A percentile compares a stretch with the other conserved stretches of the same genome.
phyloP scores from a whole-genome alignment of 2,113 vertebrate genomes.

The Addax nasomaculatus region DNA sequence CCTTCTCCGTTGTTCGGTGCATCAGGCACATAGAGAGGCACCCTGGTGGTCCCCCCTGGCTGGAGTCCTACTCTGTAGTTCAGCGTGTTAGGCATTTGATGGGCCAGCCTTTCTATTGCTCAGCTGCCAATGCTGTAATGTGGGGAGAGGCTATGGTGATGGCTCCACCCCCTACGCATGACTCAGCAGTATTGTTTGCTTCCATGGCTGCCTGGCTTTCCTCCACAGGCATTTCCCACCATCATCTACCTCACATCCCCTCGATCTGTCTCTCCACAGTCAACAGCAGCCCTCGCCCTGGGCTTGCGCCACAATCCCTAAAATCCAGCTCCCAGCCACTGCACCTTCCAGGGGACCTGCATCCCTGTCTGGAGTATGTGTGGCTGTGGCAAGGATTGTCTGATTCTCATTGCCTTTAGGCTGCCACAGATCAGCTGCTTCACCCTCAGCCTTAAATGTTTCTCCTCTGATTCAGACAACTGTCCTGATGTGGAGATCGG shows the following conservation, averaged over 20 bases:
- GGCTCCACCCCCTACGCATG: fast-evolving
- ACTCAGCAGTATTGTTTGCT: background rate
- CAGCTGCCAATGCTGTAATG: background rate
- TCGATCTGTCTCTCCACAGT: background rate
- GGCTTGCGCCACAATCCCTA: background rate
- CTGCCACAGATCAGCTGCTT: background rate
- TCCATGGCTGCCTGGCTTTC: background rate
- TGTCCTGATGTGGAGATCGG: background rate
- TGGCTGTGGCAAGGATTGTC: background rate
- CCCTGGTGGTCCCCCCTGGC: background rate
- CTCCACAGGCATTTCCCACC: background rate
- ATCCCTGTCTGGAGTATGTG: background rate
- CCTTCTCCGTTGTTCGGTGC: fast-evolving
- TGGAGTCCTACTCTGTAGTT: background rate
- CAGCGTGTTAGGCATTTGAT: background rate
- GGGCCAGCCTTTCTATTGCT: background rate
- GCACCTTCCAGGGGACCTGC: background rate
- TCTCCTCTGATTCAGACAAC: background rate
- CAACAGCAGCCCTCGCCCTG: background rate
- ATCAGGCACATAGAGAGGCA: background rate
- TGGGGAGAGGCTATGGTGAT: background rate
- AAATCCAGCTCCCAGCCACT: background rate
- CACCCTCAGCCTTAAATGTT: background rate
- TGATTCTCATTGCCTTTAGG: background rate
- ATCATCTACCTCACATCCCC: background rate